phyloP scores from a whole-genome alignment of 2,888 invertebrate species.

The Drosophila robusta region DNA sequence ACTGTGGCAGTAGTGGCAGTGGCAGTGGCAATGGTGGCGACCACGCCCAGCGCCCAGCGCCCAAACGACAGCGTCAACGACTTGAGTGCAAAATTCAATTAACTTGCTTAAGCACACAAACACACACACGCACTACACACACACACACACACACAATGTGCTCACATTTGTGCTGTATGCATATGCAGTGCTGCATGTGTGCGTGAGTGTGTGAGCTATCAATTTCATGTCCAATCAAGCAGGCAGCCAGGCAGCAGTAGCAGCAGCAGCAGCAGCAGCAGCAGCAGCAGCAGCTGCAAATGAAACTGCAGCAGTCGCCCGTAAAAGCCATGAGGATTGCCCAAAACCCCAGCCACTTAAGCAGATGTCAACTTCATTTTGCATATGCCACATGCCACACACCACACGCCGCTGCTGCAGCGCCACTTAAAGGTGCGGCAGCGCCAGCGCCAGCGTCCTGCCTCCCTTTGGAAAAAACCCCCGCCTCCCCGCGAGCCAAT shows the following conservation, averaged over 20 bases:
- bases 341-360: constrained; percentile 77
- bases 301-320: constrained; percentile 49
- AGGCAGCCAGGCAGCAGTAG: constrained; percentile 56
- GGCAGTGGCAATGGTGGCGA: constrained; percentile 29
- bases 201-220: constrained; percentile 70
- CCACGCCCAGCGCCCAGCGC: constrained; percentile 36
- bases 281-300: constrained; percentile 59
- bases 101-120: constrained; percentile 72
- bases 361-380: constrained; percentile 82
- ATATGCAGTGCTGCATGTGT: constrained; percentile 28
- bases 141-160: constrained; percentile 11
- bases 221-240: constrained; percentile 84
- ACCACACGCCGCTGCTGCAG: constrained; percentile 12
- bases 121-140: constrained; percentile 4
- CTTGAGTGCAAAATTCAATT: constrained; percentile 82
- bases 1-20: constrained; percentile 46
- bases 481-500: constrained; percentile 22
- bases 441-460: background rate
- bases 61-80: constrained; percentile 64
- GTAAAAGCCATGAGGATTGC: constrained; percentile 55
- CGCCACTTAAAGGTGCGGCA: constrained; percentile 50
- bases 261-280: constrained; percentile 50
- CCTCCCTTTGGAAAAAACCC: constrained; percentile 1
- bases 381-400: constrained; percentile 67
- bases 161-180: constrained; percentile 30